These are phyloP conservation scores for Leptodirus hochenwartii DNA, from an alignment of 2,888 invertebrate genomes.

Conservation along the genomic window DNA sequence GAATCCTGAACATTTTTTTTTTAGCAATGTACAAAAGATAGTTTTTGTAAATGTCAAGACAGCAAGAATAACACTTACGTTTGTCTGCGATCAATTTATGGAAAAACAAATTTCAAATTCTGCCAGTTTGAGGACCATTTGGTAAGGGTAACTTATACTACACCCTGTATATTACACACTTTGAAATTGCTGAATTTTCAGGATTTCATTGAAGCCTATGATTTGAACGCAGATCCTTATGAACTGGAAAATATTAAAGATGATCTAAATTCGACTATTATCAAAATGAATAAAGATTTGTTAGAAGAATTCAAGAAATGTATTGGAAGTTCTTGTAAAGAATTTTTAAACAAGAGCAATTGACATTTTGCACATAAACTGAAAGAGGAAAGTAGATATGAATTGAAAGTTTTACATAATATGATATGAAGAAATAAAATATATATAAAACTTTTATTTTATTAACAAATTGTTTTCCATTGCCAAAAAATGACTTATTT, in stretches of 20 bases:
- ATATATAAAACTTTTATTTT: no score
- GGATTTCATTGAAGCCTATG: constrained; percentile 62
- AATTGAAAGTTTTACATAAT: no score
- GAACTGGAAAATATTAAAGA: constrained; percentile 48
- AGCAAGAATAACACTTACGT: constrained; percentile 64
- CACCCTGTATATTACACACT: constrained; percentile 22
- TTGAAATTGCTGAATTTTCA: constrained; percentile 23
- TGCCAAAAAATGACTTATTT: no score
- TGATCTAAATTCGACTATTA: constrained; percentile 15
- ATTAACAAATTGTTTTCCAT: no score
- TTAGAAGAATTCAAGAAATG: constrained; percentile 12
- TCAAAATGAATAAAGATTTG: constrained; percentile 9
- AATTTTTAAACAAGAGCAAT: no score
- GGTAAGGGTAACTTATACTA: constrained; percentile 22
- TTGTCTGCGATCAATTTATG: constrained; percentile 50
- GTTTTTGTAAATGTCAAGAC: constrained; percentile 75
- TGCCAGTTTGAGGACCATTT: constrained; percentile 41
- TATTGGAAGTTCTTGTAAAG: no score
- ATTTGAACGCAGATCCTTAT: constrained; percentile 47
- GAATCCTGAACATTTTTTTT: constrained; percentile 19
- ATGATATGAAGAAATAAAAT: no score
- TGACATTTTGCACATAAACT: no score
- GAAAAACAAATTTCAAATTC: constrained; percentile 36
- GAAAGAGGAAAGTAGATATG: no score
- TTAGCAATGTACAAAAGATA: constrained; percentile 43